phyloP scores from a whole-genome alignment of 1,140 invertebrate species.

The Euwallacea similis region DNA sequence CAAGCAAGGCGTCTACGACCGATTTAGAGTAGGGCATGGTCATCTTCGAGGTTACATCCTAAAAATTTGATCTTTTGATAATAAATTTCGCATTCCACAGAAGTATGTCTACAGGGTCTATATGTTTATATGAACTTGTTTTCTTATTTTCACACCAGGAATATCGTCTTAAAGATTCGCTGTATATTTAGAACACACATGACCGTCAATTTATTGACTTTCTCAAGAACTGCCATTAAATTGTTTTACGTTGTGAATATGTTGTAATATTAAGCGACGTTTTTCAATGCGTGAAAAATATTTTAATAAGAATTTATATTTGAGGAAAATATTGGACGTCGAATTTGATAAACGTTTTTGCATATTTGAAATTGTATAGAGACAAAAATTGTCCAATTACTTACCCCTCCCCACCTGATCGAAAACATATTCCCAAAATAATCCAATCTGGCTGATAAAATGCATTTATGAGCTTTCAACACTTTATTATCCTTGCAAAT shows the following conservation, averaged over 20 bases:
- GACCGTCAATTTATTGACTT: no score
- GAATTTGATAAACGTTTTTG: neutral
- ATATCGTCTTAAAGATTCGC: no score
- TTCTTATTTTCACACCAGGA: no score
- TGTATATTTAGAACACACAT: no score
- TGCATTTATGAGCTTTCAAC: slow-evolving; percentile 72
- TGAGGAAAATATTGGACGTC: neutral
- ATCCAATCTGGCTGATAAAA: slow-evolving; percentile 70
- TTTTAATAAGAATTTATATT: neutral
- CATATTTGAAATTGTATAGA: neutral
- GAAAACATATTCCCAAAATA: slow-evolving; percentile 77
- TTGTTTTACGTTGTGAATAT: no score
- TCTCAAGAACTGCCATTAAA: no score
- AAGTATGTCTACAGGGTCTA: no score
- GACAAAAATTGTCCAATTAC: slow-evolving; percentile 22
- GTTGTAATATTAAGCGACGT: neutral
- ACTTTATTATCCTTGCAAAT: slow-evolving; percentile 60
- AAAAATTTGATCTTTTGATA: slow-evolving; percentile 3
- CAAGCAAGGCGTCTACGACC: slow-evolving; percentile 62
- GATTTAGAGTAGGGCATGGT: slow-evolving; percentile 43
- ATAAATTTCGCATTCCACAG: no score
- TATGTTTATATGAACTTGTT: no score
- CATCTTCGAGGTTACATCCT: slow-evolving; percentile 41
- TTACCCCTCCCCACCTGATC: slow-evolving; percentile 70
- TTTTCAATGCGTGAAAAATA: neutral